phyloP scores from a whole-genome alignment of 2,888 invertebrate species.

The Troides oblongomaculatus region DNA sequence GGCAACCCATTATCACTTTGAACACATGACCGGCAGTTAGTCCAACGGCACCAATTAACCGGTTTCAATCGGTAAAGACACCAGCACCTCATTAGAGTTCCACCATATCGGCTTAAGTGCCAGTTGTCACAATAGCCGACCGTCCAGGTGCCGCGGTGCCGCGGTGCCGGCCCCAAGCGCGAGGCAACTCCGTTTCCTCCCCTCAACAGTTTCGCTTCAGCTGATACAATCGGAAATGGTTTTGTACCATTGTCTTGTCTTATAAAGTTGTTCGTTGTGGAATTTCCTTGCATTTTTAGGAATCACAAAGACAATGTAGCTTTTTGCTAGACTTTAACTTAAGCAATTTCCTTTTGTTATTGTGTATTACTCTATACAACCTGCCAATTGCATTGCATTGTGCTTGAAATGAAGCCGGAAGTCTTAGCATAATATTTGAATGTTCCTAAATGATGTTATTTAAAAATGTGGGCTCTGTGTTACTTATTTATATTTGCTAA shows the following conservation, averaged over 20 bases:
- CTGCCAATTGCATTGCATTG: too few relatives aligned
- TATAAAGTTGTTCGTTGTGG: neutral
- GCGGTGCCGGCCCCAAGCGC: neutral
- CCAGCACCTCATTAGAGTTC: neutral
- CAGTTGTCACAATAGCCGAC: neutral
- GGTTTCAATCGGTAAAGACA: neutral
- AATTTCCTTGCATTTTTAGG: constrained; percentile 18
- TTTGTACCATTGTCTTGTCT: constrained; percentile 10
- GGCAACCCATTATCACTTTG: too few relatives aligned
- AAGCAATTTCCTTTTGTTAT: too few relatives aligned
- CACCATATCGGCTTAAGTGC: neutral
- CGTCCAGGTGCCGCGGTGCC: neutral
- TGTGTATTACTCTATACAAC: too few relatives aligned
- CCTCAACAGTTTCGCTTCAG: constrained; percentile 2
- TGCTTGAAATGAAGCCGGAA: too few relatives aligned
- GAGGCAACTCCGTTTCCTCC: constrained; percentile 9
- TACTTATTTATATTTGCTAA: too few relatives aligned
- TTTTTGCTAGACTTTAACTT: neutral
- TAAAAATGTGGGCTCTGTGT: too few relatives aligned
- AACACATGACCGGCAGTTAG: too few relatives aligned
- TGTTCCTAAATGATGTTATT: too few relatives aligned
- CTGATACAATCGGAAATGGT: constrained; percentile 1
- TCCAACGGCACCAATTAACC: neutral
- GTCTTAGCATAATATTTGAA: too few relatives aligned
- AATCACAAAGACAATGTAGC: neutral